These are phyloP conservation scores for Bruchidius siliquastri DNA, from an alignment of 2,888 invertebrate genomes.

Conservation along the genomic window DNA sequence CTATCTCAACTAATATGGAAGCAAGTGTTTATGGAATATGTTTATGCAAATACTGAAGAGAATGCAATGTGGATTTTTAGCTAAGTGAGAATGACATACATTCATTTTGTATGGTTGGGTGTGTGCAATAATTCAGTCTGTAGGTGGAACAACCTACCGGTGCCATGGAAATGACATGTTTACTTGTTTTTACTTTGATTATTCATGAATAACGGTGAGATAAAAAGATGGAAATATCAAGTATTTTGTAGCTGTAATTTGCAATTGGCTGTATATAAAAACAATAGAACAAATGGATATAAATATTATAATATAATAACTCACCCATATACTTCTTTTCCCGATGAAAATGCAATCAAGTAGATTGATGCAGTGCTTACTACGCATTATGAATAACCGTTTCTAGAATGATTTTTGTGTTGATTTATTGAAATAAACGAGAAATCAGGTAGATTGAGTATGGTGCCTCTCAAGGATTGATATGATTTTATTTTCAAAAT, in stretches of 20 bases:
- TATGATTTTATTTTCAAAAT: too few relatives aligned
- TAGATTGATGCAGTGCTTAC: too few relatives aligned
- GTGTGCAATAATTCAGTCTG: neutral
- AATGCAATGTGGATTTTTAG: neutral
- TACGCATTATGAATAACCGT: too few relatives aligned
- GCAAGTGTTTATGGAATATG: neutral
- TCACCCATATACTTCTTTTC: too few relatives aligned
- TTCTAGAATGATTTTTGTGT: too few relatives aligned
- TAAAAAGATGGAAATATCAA: neutral
- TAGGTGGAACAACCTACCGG: neutral
- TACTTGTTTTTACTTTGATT: neutral
- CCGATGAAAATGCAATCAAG: too few relatives aligned
- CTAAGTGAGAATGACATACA: neutral
- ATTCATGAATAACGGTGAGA: neutral
- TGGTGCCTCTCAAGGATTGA: too few relatives aligned
- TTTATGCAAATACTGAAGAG: neutral
- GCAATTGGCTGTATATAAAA: too few relatives aligned
- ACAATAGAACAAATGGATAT: too few relatives aligned
- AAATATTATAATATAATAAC: too few relatives aligned
- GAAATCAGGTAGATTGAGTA: too few relatives aligned
- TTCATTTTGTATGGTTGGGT: neutral
- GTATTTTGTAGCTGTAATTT: neutral
- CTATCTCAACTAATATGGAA: neutral
- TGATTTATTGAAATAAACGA: too few relatives aligned
- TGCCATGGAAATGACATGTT: neutral